phyloP scores from a whole-genome alignment of 2,797 vertebrate species.

The Pygocentrus nattereri region DNA sequence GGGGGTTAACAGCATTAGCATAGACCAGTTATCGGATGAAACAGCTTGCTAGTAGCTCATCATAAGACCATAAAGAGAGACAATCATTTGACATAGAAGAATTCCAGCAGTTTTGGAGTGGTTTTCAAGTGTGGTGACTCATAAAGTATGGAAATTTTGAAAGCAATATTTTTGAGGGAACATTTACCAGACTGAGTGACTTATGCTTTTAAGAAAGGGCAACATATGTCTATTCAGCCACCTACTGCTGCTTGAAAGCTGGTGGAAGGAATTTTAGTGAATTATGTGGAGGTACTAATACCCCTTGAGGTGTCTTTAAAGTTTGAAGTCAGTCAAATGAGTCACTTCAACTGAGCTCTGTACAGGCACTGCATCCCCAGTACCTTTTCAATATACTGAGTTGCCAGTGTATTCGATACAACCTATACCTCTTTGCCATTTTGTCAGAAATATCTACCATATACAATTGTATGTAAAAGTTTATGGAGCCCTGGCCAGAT shows the following conservation, averaged over 20 bases:
- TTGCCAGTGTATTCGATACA: no score
- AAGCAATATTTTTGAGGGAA: neutral
- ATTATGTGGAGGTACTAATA: neutral
- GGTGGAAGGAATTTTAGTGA: neutral
- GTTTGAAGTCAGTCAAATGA: neutral
- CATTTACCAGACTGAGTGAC: neutral
- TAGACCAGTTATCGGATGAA: conserved; percentile 6
- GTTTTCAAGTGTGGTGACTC: neutral
- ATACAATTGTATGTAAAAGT: no score
- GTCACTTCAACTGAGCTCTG: neutral
- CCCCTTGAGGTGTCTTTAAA: neutral
- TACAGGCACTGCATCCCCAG: neutral
- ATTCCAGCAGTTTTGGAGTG: neutral
- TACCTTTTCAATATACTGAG: neutral
- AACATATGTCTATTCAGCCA: neutral
- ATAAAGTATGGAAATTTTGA: neutral
- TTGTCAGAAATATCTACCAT: no score
- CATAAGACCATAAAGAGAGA: neutral
- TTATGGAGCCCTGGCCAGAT: no score
- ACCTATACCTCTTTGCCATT: no score
- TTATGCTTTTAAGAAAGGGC: neutral
- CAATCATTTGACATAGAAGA: neutral
- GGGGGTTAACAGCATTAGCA: neutral
- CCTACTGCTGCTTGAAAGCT: neutral
- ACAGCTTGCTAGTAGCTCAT: conserved; percentile 1